phyloP scores from a whole-genome alignment of 1,140 invertebrate species.

The Hylaeus anthracinus region DNA sequence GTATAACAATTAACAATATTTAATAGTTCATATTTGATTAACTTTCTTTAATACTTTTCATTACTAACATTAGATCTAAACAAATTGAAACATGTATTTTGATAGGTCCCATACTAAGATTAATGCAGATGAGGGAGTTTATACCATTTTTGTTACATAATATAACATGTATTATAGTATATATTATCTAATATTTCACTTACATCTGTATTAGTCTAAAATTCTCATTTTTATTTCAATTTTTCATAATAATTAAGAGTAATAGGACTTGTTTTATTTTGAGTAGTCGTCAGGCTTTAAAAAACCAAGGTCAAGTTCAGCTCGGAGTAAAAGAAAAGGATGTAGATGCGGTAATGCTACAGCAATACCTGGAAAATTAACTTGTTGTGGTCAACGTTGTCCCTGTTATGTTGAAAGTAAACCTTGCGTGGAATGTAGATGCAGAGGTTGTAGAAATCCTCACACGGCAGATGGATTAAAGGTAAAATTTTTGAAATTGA shows the following conservation, averaged over 20 bases:
- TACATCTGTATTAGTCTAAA: conserved; percentile 59
- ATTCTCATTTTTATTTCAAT: conserved; percentile 17
- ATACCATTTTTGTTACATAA: not conserved
- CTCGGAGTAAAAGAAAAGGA: conserved; percentile 84
- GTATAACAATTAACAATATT: conserved; percentile 49
- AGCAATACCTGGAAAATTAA: conserved; percentile 91
- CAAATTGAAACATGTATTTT: conserved; percentile 36
- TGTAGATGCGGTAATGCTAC: conserved; percentile 96
- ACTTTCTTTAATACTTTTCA: conserved; percentile 30
- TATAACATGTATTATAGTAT: not conserved
- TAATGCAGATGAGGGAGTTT: conserved; percentile 52
- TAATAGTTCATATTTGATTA: conserved; percentile 31
- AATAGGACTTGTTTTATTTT: conserved; percentile 37
- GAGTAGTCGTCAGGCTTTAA: conserved; percentile 76
- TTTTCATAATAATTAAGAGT: not conserved
- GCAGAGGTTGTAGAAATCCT: conserved; percentile 95
- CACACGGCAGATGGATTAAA: conserved; percentile 90
- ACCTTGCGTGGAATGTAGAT: conserved; percentile 93
- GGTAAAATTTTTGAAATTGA: conserved; percentile 76
- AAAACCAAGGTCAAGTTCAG: conserved; percentile 77
- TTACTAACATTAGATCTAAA: conserved; percentile 57
- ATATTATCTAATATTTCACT: not conserved
- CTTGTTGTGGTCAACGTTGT: conserved; percentile 95
- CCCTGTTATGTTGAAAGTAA: conserved; percentile 95
- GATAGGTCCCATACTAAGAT: conserved; percentile 60